phyloP scores from a whole-genome alignment of 2,797 vertebrate genomes.

The Phataginus tetradactyla region DNA sequence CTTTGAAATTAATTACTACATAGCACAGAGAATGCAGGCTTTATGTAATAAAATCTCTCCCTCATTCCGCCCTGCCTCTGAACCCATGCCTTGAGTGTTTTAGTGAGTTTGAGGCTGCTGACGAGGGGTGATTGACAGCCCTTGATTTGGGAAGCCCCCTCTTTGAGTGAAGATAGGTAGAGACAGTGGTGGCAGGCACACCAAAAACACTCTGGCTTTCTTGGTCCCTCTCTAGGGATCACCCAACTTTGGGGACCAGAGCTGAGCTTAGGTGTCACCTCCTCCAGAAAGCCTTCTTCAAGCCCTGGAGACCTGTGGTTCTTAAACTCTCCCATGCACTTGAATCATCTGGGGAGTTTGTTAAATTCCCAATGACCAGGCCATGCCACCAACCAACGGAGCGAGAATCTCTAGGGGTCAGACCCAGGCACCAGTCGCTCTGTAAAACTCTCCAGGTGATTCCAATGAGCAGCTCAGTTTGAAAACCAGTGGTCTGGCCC shows the following conservation, averaged over 20 bases:
- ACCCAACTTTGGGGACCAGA: neutral
- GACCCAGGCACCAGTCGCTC: neutral
- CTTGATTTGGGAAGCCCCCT: constrained; percentile 50
- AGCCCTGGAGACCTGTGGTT: too few relatives aligned
- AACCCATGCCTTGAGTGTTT: constrained; percentile 49
- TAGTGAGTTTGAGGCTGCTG: constrained; percentile 51
- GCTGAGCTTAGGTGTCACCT: neutral
- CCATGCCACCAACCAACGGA: neutral
- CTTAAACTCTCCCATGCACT: neutral
- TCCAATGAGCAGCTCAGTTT: neutral
- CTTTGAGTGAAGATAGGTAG: constrained; percentile 54
- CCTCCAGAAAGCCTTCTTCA: neutral
- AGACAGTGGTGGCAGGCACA: neutral
- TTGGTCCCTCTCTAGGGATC: neutral
- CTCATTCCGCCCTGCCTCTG: constrained; percentile 69
- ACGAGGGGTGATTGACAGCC: constrained; percentile 42
- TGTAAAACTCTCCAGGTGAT: neutral
- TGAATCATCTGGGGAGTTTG: neutral
- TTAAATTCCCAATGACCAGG: neutral
- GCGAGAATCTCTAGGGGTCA: too few relatives aligned
- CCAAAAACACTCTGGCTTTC: neutral
- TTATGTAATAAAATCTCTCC: constrained; percentile 68
- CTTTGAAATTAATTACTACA: constrained; percentile 74
- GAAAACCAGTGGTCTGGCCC: neutral
- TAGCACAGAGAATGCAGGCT: constrained; percentile 57